Evolutionary conservation across 2,888 invertebrate genomes (phyloP).

Genomic region (Lordiphosa andalusiaca): DNA sequence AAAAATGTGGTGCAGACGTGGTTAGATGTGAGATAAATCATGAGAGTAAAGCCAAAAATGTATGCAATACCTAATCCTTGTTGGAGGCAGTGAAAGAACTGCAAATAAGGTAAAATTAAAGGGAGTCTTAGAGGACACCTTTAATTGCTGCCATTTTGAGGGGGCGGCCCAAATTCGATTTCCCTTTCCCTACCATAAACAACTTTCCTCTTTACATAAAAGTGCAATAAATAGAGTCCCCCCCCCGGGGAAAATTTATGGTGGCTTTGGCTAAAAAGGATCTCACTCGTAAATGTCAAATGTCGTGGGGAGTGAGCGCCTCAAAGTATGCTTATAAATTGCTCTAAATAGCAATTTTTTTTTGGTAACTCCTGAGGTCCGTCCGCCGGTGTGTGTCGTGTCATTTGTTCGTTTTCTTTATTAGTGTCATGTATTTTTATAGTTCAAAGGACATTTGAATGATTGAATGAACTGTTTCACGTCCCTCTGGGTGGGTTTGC

Average conservation of each 20-base stretch:
- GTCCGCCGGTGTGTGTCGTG: slow-evolving; percentile 52
- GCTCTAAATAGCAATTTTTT: slow-evolving; percentile 68
- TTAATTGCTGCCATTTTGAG: slow-evolving; percentile 22
- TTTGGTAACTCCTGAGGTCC: slow-evolving; percentile 4
- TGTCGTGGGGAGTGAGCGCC: slow-evolving; percentile 53
- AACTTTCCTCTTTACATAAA: slow-evolving; percentile 73
- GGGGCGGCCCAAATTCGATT: slow-evolving; percentile 25
- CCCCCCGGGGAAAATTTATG: slow-evolving; percentile 53
- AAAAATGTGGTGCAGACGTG: slow-evolving; percentile 64
- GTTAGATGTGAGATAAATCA: slow-evolving; percentile 62
- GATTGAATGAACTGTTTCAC: slow-evolving; percentile 76
- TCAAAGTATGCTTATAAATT: slow-evolving; percentile 75
- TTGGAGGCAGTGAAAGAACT: too few relatives aligned
- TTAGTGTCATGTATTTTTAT: slow-evolving; percentile 80
- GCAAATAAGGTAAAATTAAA: too few relatives aligned
- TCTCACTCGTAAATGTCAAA: slow-evolving; percentile 65
- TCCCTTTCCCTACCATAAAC: slow-evolving; percentile 55
- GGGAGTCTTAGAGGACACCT: not conserved
- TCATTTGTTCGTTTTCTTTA: slow-evolving; percentile 77
- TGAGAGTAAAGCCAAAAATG: slow-evolving; percentile 28
- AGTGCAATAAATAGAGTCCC: slow-evolving; percentile 68
- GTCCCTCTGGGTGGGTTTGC: slow-evolving; percentile 12
- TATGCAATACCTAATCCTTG: too few relatives aligned
- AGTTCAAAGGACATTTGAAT: slow-evolving; percentile 80
- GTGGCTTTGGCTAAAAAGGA: slow-evolving; percentile 30